Evolutionary conservation across 2,888 invertebrate genomes (phyloP).

Genomic region (Myopa tessellatipennis): DNA sequence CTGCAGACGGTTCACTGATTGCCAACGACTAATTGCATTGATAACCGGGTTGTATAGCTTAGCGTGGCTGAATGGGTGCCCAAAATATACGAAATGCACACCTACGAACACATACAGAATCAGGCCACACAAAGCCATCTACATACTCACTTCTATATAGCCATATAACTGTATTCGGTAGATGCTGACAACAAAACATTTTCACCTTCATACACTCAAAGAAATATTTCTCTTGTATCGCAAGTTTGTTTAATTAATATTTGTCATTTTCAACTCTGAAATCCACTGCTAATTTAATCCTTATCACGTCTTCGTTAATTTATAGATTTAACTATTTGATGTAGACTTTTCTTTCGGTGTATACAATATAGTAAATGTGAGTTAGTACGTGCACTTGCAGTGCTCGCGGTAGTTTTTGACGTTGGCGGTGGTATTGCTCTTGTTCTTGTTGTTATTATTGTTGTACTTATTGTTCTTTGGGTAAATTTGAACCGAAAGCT

Average conservation of each 20-base stretch:
- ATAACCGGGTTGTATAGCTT: background rate
- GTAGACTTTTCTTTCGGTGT: too few species aligned
- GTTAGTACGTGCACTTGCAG: background rate
- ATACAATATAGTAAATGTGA: background rate
- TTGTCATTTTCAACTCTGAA: too few species aligned
- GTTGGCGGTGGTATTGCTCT: background rate
- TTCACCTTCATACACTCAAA: background rate
- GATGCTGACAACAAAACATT: slow-evolving; percentile 13
- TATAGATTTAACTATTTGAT: too few species aligned
- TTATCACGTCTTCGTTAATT: too few species aligned
- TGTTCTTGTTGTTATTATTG: background rate
- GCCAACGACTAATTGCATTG: slow-evolving; percentile 23
- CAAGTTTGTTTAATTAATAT: too few species aligned
- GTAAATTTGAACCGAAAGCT: background rate
- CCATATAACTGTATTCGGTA: too few species aligned
- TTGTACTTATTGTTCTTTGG: background rate
- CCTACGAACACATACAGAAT: background rate
- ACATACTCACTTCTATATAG: too few species aligned
- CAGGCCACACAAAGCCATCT: background rate
- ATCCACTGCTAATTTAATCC: too few species aligned
- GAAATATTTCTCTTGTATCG: background rate
- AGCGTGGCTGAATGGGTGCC: slow-evolving; percentile 12
- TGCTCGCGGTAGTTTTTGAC: background rate
- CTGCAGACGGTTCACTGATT: slow-evolving; percentile 20
- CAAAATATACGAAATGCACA: background rate